Evolutionary conservation across 2,113 vertebrate genomes (phyloP).

Genomic region (Proterorhinus semilunaris): DNA sequence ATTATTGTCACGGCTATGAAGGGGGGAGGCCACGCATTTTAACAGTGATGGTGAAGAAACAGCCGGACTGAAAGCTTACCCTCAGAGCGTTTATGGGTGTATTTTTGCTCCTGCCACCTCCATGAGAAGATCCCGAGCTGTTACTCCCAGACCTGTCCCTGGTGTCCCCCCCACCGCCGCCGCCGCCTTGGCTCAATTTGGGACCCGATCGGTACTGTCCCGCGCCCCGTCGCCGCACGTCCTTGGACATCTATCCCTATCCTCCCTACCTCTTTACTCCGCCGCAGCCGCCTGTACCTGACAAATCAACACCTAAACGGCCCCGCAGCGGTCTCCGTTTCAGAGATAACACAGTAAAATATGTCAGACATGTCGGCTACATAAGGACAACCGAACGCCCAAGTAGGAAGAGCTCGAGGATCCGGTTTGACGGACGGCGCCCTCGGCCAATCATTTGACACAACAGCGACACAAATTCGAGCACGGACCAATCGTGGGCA

Average conservation of each 20-base stretch:
- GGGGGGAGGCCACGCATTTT: too few species aligned
- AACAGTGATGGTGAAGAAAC: neutral
- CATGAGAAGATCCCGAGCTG: slow-evolving; percentile 81
- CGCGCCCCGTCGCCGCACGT: slow-evolving; percentile 75
- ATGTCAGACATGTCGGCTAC: slow-evolving; percentile 49
- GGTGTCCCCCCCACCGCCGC: slow-evolving; percentile 48
- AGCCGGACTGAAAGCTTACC: slow-evolving; percentile 50
- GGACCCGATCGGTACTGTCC: slow-evolving; percentile 75
- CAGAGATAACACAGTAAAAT: slow-evolving; percentile 48
- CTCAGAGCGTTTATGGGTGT: slow-evolving; percentile 64
- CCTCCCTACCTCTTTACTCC: neutral
- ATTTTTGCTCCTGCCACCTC: slow-evolving; percentile 78
- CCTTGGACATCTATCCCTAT: slow-evolving; percentile 76
- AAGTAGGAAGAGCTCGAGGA: slow-evolving; percentile 55
- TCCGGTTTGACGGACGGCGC: slow-evolving; percentile 11
- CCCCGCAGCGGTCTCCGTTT: slow-evolving; percentile 16
- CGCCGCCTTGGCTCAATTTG: slow-evolving; percentile 65
- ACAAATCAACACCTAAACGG: neutral
- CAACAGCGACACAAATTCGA: neutral
- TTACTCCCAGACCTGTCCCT: slow-evolving; percentile 82
- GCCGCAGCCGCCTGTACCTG: neutral
- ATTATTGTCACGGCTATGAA: too few species aligned
- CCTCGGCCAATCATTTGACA: slow-evolving; percentile 44
- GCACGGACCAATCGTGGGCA: slow-evolving; percentile 35
- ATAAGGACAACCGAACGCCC: slow-evolving; percentile 47